Base-by-base conservation (phyloP, 2,113 vertebrate species). In the Cavia aperea region DNA sequence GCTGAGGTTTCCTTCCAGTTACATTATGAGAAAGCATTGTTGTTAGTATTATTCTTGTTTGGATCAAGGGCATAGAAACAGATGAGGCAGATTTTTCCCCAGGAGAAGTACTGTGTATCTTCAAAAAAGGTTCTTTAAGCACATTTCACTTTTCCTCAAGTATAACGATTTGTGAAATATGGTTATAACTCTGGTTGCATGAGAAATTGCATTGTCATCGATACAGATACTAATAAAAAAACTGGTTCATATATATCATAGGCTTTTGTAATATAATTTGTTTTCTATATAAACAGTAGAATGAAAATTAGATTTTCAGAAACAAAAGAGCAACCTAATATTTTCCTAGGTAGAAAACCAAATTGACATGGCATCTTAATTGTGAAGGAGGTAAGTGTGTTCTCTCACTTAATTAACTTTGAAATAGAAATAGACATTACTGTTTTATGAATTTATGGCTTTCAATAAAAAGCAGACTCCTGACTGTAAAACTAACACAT, bases 251-350 rank as follows among this genome's bases (percentile, higher is more conserved):
- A 65, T 75, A 86, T 51, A 36, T 21, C 62, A 29, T 92, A n/a
- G 31, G 24, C 39, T 68, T 73, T 81, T 62, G 72, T 56, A 90
- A 82, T 16, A 83, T 66, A 75, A 93, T 65, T 85, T 88, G 84
- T 87, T 7, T n/a, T 73, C 85, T 1, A 56, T 54, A 66, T 78
- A 16, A 39, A 6, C 89, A 36, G 39, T 54, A 54, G 51, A 94
- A 24, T 65, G 81, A 29, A 96, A 85, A 94, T 81, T 56, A 89
- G 60, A 85, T 89, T 92, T 23, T 92, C 54, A 85, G 82, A 92
- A 36, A 82, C 16, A 29, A 95, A 51, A 92, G 62, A 60, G 16
- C 2, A 87, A 78, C 18, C 19, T 39, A 60, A 60, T 68, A 39
- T 43, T 90, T 81, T 84, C 77, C 90, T 88, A 54, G 75, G 86